These are phyloP conservation scores for Alca torda DNA, from an alignment of 2,797 vertebrate genomes.

Conservation along the genomic window DNA sequence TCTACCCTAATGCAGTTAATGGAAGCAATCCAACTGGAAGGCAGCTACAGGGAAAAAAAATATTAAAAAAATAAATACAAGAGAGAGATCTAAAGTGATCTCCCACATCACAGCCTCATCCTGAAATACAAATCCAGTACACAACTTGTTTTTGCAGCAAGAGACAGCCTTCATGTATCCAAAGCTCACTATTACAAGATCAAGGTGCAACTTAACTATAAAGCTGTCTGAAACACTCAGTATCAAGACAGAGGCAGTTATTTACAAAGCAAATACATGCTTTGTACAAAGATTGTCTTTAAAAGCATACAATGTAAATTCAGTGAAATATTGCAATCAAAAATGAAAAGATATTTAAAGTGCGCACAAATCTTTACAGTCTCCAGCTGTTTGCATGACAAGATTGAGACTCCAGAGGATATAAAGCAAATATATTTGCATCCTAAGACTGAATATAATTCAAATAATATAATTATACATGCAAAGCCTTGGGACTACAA, in stretches of 20 bases:
- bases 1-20: conserved; percentile 7
- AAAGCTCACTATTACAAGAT: conserved; percentile 48
- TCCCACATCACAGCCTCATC: neutral
- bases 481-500: neutral
- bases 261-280: conserved; percentile 8
- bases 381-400: neutral
- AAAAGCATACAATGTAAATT: neutral
- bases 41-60: neutral
- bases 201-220: conserved; percentile 20
- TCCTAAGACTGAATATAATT: neutral
- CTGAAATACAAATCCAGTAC: conserved; percentile 19
- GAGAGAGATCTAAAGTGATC: neutral
- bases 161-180: conserved; percentile 45
- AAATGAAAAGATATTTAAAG: neutral
- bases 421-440: neutral
- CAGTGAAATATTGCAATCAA: neutral
- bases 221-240: conserved; percentile 19
- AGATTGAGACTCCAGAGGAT: neutral
- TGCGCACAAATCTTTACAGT: neutral
- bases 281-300: neutral
- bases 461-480: neutral
- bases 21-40: conserved; percentile 22
- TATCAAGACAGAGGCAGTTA: neutral
- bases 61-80: neutral
- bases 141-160: neutral